phyloP scores from a whole-genome alignment of 2,113 vertebrate species.

The Paralichthys olivaceus region DNA sequence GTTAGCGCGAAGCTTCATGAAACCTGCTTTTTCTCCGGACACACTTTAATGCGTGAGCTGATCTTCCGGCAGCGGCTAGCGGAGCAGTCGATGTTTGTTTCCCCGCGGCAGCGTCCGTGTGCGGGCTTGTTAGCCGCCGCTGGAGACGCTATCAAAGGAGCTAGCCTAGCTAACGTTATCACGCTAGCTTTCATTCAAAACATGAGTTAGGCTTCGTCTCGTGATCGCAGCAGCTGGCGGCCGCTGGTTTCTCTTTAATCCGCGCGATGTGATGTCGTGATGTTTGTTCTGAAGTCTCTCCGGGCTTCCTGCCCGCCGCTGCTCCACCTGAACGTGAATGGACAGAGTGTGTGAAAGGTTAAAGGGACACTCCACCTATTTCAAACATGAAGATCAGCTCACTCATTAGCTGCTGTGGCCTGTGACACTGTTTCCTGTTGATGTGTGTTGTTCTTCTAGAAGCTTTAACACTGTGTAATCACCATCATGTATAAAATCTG shows the following conservation, averaged over 20 bases:
- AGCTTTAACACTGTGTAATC: background rate
- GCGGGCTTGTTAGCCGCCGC: background rate
- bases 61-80: background rate
- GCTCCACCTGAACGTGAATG: conserved; percentile 22
- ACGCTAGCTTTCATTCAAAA: conserved; percentile 27
- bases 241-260: background rate
- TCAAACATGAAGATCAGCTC: background rate
- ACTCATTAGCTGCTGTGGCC: too few relatives aligned
- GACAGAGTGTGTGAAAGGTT: conserved; percentile 56
- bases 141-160: background rate
- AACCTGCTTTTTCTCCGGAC: conserved; percentile 2
- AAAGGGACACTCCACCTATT: conserved; percentile 36
- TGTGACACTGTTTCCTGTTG: background rate
- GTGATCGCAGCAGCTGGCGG: background rate
- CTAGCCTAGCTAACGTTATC: conserved; percentile 40
- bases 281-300: accelerated
- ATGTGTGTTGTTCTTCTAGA: background rate
- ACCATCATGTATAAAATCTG: too few relatives aligned
- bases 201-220: background rate
- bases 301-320: background rate
- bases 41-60: background rate
- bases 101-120: background rate
- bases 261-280: accelerated
- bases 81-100: background rate
- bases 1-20: conserved; percentile 6